Evolutionary conservation across 2,797 vertebrate species (phyloP), one percentile per base, ranked within the genome.

Genomic region (Crenuchus spilurus): DNA sequence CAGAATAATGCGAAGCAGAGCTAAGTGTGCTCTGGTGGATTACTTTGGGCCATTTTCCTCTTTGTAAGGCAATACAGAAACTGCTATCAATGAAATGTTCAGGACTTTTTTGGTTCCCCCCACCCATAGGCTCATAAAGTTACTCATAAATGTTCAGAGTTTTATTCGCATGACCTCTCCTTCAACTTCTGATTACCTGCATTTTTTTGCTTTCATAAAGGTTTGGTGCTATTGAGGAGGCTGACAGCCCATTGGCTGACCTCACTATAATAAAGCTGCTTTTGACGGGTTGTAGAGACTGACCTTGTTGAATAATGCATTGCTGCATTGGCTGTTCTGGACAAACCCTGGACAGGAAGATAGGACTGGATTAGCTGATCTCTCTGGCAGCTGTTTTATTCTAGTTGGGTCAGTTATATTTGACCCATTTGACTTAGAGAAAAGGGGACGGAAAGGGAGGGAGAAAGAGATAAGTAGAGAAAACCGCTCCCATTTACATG

Each of bases 161-260:
- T 68, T 76, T 71, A 68, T 76, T 61, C 37, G 46, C 61, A 33
- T 35, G 48, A 66, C 75, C 70, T 62, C 57, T 42, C 20, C 35
- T 74, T 80, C 71, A 49, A 70, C 68, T 57, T 70, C 28, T 46
- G 22, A 58, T 67, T 22, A 37, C 66, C 24, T 61, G 55, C 41
- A 42, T 69, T 71, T 60, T 49, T 6, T 54, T 66, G 51, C 69
- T 39, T 69, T 77, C 64, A n/a, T 75, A 55, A 72, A 61, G 33
- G 58, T 37, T 68, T 30, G 30, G 51, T 44, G 37, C 22, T 11
- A 61, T 75, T 70, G 51, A 75, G 37, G 54, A 28, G 2, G 24
- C 41, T 69, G 64, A 58, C 64, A 51, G 48, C 33, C 31, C 44
- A 42, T 70, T 66, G 60, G 49, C 42, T 33, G 31, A 60, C 58